phyloP scores from a whole-genome alignment of 2,888 invertebrate species.

The Halictus quadricinctus region DNA sequence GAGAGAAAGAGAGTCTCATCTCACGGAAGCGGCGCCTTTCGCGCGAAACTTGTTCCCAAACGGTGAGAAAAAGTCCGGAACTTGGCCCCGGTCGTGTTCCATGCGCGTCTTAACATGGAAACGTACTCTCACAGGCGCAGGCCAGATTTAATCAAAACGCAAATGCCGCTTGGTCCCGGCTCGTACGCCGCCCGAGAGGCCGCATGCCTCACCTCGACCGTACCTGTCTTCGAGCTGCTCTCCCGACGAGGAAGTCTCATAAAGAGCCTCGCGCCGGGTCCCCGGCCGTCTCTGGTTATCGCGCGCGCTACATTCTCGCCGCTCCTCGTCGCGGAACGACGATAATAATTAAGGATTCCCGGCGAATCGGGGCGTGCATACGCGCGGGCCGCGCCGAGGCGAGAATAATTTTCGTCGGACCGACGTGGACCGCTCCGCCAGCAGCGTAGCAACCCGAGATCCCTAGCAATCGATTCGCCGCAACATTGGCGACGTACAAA shows the following conservation, averaged over 20 bases:
- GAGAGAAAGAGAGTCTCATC: constrained; percentile 11
- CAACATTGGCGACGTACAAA: not conserved
- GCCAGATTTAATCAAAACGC: constrained; percentile 57
- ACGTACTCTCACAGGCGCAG: constrained; percentile 53
- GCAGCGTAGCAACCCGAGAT: constrained; percentile 42
- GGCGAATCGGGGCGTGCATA: constrained; percentile 46
- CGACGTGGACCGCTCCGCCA: constrained; percentile 58
- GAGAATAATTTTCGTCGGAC: constrained; percentile 65
- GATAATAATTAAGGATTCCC: constrained; percentile 67
- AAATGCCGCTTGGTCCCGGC: constrained; percentile 47
- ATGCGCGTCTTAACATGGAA: constrained; percentile 42
- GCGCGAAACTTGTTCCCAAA: constrained; percentile 35
- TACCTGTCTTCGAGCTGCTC: constrained; percentile 55
- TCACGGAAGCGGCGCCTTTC: constrained; percentile 27
- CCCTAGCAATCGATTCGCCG: not conserved
- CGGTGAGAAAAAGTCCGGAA: constrained; percentile 41
- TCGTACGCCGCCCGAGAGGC: constrained; percentile 39
- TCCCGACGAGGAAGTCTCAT: constrained; percentile 60
- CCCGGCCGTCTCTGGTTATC: constrained; percentile 56
- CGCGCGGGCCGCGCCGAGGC: constrained; percentile 46
- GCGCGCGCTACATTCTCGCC: constrained; percentile 47
- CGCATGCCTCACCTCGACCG: constrained; percentile 59
- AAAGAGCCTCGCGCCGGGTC: constrained; percentile 51
- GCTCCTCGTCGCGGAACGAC: constrained; percentile 45
- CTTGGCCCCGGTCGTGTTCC: constrained; percentile 24